phyloP scores from a whole-genome alignment of 2,113 vertebrate species.

The Osmerus mordax region DNA sequence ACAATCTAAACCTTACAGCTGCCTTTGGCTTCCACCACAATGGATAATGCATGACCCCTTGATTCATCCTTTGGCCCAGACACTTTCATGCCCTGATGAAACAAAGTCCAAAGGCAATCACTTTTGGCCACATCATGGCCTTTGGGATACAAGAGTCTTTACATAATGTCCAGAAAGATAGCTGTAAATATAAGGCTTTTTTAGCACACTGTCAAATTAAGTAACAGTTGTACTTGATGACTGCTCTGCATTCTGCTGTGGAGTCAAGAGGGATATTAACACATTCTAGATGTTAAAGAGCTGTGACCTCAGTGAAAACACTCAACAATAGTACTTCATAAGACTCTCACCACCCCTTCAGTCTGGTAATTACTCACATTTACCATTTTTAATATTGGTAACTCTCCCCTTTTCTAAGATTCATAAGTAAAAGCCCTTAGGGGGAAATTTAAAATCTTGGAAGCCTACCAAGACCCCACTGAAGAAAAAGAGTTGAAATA shows the following conservation, averaged over 20 bases:
- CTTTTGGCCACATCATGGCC: slow-evolving; percentile 22
- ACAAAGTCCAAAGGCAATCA: slow-evolving; percentile 19
- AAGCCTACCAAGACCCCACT: slow-evolving; percentile 48
- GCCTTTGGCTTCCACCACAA: too few relatives aligned
- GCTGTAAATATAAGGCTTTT: slow-evolving; percentile 29
- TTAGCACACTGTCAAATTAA: slow-evolving; percentile 38
- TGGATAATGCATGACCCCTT: background rate
- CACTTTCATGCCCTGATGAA: slow-evolving; percentile 19
- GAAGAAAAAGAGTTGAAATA: slow-evolving; percentile 51
- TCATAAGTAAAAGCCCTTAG: slow-evolving; percentile 57
- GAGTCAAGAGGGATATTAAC: slow-evolving; percentile 34
- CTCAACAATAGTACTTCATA: slow-evolving; percentile 27
- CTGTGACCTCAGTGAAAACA: slow-evolving; percentile 32
- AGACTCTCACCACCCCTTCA: slow-evolving; percentile 36
- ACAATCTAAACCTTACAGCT: too few relatives aligned
- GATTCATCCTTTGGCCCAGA: background rate
- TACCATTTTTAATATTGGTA: slow-evolving; percentile 54
- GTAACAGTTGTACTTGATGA: slow-evolving; percentile 9
- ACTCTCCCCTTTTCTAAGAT: slow-evolving; percentile 43
- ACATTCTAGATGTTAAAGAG: slow-evolving; percentile 20
- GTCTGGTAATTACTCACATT: slow-evolving; percentile 44
- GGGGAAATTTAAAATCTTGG: slow-evolving; percentile 48
- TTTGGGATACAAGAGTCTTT: background rate
- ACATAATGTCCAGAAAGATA: slow-evolving; percentile 22
- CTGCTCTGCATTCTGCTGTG: slow-evolving; percentile 10